A percentile compares a stretch with the other conserved stretches of the same genome.
Conservation (phyloP, 2,113 vertebrate genomes). For the Carassius gibelio region DNA sequence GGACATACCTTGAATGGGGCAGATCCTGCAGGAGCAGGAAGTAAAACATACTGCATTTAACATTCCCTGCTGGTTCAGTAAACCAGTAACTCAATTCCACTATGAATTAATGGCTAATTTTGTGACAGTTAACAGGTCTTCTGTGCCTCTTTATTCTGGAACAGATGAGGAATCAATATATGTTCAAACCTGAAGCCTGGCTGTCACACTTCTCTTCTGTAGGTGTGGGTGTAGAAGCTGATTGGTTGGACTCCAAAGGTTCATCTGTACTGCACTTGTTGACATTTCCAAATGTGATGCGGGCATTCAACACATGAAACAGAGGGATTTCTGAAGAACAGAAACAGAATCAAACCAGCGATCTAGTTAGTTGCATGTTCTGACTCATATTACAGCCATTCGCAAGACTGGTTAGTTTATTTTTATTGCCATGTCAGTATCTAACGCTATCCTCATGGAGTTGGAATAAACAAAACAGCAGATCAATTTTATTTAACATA, state of each 20-base stretch:
- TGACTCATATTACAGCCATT: not conserved
- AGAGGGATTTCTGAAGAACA: slow-evolving; percentile 86
- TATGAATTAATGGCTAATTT: not conserved
- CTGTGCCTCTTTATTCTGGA: too few species aligned
- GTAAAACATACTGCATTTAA: not conserved
- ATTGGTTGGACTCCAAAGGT: slow-evolving; percentile 53
- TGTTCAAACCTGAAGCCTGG: slow-evolving; percentile 54
- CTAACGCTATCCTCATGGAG: too few species aligned
- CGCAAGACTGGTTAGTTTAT: too few species aligned
- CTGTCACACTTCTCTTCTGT: slow-evolving; percentile 58
- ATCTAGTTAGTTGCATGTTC: not conserved
- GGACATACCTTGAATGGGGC: slow-evolving; percentile 86
- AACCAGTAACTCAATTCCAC: not conserved
- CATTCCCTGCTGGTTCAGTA: not conserved
- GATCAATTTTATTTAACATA: too few species aligned
- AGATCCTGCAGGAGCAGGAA: slow-evolving; percentile 53
- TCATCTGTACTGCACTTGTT: slow-evolving; percentile 89
- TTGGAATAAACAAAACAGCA: too few species aligned
- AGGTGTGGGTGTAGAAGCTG: slow-evolving; percentile 65
- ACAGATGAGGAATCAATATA: not conserved
- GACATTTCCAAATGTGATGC: slow-evolving; percentile 95
- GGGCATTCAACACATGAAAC: slow-evolving; percentile 94
- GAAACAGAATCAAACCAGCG: slow-evolving; percentile 21
- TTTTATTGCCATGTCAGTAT: too few species aligned
- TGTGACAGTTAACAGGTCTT: not conserved